Evolutionary conservation across 2,113 vertebrate genomes (phyloP).

Genomic region (Hippocampus barbouri): DNA sequence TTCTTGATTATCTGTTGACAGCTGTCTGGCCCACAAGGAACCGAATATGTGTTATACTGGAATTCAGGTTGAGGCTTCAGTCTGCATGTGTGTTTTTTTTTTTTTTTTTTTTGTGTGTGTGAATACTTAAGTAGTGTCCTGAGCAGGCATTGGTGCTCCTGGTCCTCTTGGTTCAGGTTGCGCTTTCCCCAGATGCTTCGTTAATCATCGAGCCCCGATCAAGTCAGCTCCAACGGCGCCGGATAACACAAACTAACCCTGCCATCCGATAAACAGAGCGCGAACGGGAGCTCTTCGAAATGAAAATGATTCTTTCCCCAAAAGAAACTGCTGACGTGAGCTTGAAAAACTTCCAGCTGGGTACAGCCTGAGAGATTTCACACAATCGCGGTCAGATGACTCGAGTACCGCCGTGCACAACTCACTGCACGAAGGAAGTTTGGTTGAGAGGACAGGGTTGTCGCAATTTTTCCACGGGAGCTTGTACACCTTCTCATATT

Average conservation of each 20-base stretch:
- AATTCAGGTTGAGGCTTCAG: neutral
- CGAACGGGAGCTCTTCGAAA: neutral
- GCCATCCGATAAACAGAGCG: constrained; percentile 34
- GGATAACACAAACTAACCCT: constrained; percentile 68
- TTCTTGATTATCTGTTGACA: too few species aligned
- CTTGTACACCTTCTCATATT: constrained; percentile 8
- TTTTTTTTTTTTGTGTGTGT: neutral
- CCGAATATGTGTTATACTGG: neutral
- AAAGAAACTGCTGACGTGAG: constrained; percentile 29
- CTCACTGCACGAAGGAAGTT: neutral
- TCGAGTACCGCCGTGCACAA: constrained; percentile 20
- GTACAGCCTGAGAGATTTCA: neutral
- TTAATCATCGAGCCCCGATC: constrained; percentile 66
- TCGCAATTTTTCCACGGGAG: neutral
- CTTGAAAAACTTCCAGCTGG: neutral
- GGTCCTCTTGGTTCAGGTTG: constrained; percentile 60
- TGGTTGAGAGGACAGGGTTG: neutral
- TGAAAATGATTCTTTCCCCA: too few species aligned
- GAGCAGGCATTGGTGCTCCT: constrained; percentile 30
- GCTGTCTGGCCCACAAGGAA: neutral
- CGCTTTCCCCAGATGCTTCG: constrained; percentile 70
- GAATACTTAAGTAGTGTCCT: constrained; percentile 8
- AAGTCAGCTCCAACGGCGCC: constrained; percentile 64
- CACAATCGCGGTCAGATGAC: constrained; percentile 31
- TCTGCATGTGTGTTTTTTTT: neutral